These are phyloP conservation scores for Anseranas semipalmata DNA, from an alignment of 2,113 vertebrate species.

Conservation along the genomic window DNA sequence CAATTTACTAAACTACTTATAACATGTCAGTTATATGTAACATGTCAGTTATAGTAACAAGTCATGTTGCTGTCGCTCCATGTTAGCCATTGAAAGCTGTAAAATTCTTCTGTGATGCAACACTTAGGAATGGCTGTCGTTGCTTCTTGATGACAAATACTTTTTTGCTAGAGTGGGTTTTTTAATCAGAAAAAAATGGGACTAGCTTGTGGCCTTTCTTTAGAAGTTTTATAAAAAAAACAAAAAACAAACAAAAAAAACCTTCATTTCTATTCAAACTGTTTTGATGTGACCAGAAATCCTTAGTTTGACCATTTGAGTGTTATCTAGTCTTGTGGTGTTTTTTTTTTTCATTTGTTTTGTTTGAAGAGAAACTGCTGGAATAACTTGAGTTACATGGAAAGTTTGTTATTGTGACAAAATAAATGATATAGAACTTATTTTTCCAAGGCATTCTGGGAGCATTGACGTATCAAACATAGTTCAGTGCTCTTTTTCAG, in stretches of 20 bases:
- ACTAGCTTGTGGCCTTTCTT: neutral
- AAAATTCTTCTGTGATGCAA: neutral
- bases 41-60: too few species aligned
- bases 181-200: neutral
- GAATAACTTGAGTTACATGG: neutral
- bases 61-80: neutral
- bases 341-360: neutral
- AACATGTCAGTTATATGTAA: accelerated
- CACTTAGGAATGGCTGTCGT: neutral
- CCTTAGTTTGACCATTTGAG: neutral
- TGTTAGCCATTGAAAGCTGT: neutral
- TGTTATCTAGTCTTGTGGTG: neutral
- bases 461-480: neutral
- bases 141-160: neutral
- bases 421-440: neutral
- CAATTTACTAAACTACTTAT: neutral
- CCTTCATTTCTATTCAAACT: neutral
- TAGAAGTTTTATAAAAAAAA: neutral
- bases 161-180: neutral
- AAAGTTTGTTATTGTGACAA: neutral
- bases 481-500: neutral
- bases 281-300: neutral
- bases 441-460: neutral
- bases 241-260: neutral
- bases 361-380: neutral